These are phyloP conservation scores for Australoheros scitulus DNA, from an alignment of 2,113 vertebrate genomes.

Conservation along the genomic window DNA sequence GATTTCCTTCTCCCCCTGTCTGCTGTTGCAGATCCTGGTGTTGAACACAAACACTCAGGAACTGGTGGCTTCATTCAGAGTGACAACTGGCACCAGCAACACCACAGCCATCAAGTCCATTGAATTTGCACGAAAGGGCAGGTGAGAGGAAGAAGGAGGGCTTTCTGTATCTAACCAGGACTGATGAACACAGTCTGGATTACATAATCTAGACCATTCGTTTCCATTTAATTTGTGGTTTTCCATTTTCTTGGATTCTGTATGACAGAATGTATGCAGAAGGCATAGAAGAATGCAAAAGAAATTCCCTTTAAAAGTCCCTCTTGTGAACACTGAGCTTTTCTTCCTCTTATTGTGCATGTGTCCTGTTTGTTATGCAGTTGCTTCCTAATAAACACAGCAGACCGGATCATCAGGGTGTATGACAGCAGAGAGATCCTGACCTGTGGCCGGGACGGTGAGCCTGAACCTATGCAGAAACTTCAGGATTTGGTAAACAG, in stretches of 20 bases:
- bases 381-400: constrained; percentile 98
- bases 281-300: not conserved
- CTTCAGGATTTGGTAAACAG: constrained; percentile 97
- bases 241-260: not conserved
- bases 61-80: constrained; percentile 96
- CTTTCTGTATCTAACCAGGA: not conserved
- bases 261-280: too few relatives aligned
- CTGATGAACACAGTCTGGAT: not conserved
- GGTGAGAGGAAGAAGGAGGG: constrained; percentile 76
- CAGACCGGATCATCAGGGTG: constrained; percentile 95
- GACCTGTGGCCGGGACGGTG: constrained; percentile 95
- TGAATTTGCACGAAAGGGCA: constrained; percentile 97
- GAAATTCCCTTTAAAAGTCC: not conserved
- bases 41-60: constrained; percentile 96
- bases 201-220: not conserved
- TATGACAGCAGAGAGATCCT: constrained; percentile 97
- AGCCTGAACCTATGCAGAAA: constrained; percentile 98
- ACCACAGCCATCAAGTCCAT: constrained; percentile 99
- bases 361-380: constrained; percentile 69
- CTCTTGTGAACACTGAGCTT: not conserved
- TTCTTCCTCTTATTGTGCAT: not conserved
- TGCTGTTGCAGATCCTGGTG: constrained; percentile 88
- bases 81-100: constrained; percentile 99
- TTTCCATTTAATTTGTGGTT: not conserved
- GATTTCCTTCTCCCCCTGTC: not conserved